These are phyloP conservation scores for Drosophila arizonae DNA, from an alignment of 1,140 invertebrate species.

Conservation along the genomic window DNA sequence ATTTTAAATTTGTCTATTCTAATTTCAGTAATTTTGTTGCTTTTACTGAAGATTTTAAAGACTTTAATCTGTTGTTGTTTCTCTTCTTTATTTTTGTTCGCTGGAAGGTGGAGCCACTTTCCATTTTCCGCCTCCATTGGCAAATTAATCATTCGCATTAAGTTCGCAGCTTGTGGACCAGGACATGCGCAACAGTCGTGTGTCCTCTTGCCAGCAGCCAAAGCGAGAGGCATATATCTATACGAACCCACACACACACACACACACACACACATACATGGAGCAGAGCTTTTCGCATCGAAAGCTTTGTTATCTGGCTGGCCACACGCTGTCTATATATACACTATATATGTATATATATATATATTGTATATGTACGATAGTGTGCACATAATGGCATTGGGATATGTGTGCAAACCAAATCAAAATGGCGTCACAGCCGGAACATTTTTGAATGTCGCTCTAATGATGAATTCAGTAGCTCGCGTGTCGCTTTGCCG, in stretches of 20 bases:
- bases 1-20: conserved; percentile 54
- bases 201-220: conserved; percentile 44
- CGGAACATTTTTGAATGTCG: conserved; percentile 19
- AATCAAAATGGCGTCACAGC: conserved; percentile 71
- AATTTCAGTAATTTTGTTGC: background rate
- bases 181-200: conserved; percentile 75
- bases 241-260: background rate
- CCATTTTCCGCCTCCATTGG: conserved; percentile 48
- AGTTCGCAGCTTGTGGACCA: conserved; percentile 61
- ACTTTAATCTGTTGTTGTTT: conserved; percentile 42
- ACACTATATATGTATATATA: background rate
- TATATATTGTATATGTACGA: too few species aligned
- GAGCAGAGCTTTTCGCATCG: conserved; percentile 52
- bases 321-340: conserved; percentile 27
- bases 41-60: conserved; percentile 30
- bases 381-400: conserved; percentile 37
- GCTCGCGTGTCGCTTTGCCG: conserved; percentile 61
- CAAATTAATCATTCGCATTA: conserved; percentile 67
- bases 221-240: conserved; percentile 67
- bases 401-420: conserved; percentile 28
- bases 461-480: conserved; percentile 36
- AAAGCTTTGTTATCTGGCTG: conserved; percentile 75
- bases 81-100: background rate
- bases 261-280: background rate
- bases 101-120: conserved; percentile 65